Conservation (phyloP, 2,797 vertebrate species). For the Simalia tracyae region DNA sequence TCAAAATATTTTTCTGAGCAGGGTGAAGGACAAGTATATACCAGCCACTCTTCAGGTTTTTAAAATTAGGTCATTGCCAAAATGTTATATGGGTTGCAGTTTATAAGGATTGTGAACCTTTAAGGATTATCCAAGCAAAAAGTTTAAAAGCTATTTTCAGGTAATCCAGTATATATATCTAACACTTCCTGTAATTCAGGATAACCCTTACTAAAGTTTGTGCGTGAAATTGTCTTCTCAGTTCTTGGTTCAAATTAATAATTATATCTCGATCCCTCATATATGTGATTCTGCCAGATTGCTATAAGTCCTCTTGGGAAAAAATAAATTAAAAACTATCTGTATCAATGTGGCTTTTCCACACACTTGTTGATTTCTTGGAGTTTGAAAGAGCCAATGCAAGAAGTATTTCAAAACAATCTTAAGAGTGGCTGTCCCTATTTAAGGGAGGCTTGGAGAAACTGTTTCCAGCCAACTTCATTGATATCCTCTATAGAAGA, state of each 20-base stretch:
- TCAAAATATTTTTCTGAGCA: background rate
- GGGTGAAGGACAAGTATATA: background rate
- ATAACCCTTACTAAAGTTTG: background rate
- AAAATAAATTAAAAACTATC: background rate
- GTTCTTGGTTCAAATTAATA: background rate
- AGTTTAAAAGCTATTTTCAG: background rate
- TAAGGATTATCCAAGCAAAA: background rate
- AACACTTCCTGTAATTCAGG: background rate
- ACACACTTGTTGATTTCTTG: background rate
- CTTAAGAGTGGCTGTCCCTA: background rate
- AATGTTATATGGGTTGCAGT: background rate
- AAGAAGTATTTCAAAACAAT: background rate
- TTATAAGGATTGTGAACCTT: background rate
- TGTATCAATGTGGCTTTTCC: background rate
- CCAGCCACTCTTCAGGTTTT: background rate
- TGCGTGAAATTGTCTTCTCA: background rate
- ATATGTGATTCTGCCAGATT: background rate
- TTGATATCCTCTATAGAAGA: background rate
- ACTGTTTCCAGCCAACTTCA: background rate
- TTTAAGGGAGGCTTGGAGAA: background rate
- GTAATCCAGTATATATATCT: background rate
- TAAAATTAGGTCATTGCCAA: background rate
- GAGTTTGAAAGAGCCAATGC: background rate
- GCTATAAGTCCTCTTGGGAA: background rate
- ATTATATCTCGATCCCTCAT: background rate